Conservation (phyloP, 1,140 invertebrate genomes). For the Zophobas morio region DNA sequence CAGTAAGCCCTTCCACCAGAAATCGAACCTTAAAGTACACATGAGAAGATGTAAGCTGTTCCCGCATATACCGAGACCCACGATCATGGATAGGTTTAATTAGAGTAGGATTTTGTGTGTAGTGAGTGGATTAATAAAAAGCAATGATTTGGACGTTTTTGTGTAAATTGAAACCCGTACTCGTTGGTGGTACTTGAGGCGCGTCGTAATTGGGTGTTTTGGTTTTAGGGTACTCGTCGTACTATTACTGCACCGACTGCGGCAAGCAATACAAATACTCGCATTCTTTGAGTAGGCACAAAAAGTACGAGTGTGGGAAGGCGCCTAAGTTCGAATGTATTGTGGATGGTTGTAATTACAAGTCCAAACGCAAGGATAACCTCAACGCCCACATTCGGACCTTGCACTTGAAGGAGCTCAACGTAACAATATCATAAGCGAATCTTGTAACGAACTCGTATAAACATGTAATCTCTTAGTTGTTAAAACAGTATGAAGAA, state of each 20-base stretch:
- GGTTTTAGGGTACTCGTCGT: not conserved
- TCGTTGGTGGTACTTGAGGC: not conserved
- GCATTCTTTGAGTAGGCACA: constrained; percentile 63
- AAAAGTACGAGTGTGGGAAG: constrained; percentile 69
- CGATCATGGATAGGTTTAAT: constrained; percentile 2
- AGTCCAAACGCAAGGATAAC: constrained; percentile 60
- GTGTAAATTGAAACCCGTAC: constrained; percentile 10
- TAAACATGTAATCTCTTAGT: not conserved
- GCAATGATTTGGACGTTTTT: not conserved
- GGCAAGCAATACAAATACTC: constrained; percentile 53
- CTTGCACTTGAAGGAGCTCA: constrained; percentile 53
- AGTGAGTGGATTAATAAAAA: constrained; percentile 11
- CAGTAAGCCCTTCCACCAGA: constrained; percentile 52
- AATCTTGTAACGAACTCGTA: not conserved
- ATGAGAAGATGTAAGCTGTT: constrained; percentile 16
- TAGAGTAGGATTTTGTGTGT: not conserved
- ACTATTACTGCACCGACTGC: constrained; percentile 40
- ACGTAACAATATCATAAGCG: constrained; percentile 18
- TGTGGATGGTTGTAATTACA: constrained; percentile 62
- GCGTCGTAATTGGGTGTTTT: constrained; percentile 3
- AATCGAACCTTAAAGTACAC: constrained; percentile 54
- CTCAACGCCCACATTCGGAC: constrained; percentile 58
- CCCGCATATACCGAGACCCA: constrained; percentile 13
- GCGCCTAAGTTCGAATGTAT: constrained; percentile 68
- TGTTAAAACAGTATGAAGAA: too few relatives aligned